Evolutionary conservation across 2,797 vertebrate genomes (phyloP).

Genomic region (Mustela erminea): DNA sequence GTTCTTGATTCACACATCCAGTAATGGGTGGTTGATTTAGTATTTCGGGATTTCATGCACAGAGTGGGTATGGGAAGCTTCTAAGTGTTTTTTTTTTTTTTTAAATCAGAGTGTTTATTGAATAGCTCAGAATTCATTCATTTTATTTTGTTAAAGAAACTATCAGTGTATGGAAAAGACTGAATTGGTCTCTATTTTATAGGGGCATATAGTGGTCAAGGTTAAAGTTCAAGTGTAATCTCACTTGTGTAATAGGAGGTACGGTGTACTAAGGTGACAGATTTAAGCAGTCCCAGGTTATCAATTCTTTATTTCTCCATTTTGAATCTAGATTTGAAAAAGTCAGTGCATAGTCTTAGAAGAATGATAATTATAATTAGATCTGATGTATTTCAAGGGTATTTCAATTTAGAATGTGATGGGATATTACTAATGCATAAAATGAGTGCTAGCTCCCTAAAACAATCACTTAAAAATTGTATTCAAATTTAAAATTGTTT

Average conservation of each 20-base stretch:
- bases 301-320: background rate
- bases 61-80: background rate
- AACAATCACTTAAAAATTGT: conserved; percentile 15
- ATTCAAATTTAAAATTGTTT: conserved; percentile 19
- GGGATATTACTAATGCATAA: background rate
- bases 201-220: background rate
- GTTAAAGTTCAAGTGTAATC: background rate
- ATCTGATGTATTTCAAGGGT: background rate
- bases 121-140: background rate
- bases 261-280: background rate
- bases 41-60: background rate
- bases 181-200: background rate
- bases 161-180: conserved; percentile 3
- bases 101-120: background rate
- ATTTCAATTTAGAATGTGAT: conserved; percentile 20
- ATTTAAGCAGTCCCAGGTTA: background rate
- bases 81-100: background rate
- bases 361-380: background rate
- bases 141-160: conserved; percentile 59
- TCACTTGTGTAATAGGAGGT: background rate
- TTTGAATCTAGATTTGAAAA: background rate
- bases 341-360: background rate
- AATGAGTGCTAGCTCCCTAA: background rate
- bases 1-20: conserved; percentile 50
- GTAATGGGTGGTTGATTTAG: conserved; percentile 47